Base-by-base conservation (phyloP, 2,113 vertebrate species). In the Phaetusa simplex region DNA sequence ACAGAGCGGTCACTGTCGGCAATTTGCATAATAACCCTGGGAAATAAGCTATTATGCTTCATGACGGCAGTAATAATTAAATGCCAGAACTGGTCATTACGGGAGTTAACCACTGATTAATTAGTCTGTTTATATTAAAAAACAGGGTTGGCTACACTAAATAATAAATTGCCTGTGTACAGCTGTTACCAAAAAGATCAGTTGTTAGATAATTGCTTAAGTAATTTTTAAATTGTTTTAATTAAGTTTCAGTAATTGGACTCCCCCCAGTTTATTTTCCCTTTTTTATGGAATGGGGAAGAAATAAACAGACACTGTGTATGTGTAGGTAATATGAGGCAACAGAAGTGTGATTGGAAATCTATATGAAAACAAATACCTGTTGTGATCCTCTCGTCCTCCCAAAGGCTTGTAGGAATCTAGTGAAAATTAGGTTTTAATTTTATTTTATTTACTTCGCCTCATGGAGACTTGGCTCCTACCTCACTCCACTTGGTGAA, bases 81-180 rank as follows among this genome's bases (percentile, higher is more conserved):
- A 93, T 70, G 62, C 88, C 74, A 82, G 84, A 86, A 42, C 56
- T 92, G 88, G 89, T 86, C 86, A 96, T 96, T 96, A 69, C 2
- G 53, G 83, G 80, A 93, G 66, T 93, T 97, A 98, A 93, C 86
- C 82, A 58, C 90, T 88, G 93, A 97, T 97, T 97, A 97, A 97
- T 97, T 97, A 93, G 92, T 94, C 92, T 96, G 82, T 96, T 97
- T 97, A 87, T 96, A 94, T 94, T 88, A 85, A 93, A 96, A 94
- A 92, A 23, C 61, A 93, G 58, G 52, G 12, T 89, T 97, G 92
- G 89, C 83, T 93, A 95, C 83, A 73, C 88, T 83, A 95, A 67
- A 93, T 93, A 95, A 90, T 91, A 95, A 97, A 97, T 94, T 89
- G 83, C 69, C 88, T 81, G 90, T 90, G 93, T 95, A 90, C 74